These are phyloP conservation scores for Neodiprion lecontei DNA, from an alignment of 1,140 invertebrate genomes.

Conservation along the genomic window DNA sequence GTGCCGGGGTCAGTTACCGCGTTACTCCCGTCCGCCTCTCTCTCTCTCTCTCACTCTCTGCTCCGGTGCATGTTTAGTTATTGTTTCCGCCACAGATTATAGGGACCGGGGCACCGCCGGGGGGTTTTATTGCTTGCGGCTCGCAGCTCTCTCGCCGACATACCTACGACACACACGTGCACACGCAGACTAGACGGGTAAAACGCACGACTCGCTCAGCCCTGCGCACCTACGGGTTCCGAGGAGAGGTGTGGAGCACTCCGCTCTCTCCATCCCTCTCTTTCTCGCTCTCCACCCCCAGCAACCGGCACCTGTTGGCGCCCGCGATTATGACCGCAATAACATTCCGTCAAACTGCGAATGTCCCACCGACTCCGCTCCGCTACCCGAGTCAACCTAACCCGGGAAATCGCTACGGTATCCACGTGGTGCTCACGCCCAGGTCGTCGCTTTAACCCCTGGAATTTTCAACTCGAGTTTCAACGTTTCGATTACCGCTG, in stretches of 20 bases:
- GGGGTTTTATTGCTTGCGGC: constrained; percentile 50
- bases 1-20: constrained; percentile 31
- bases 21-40: not conserved
- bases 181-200: constrained; percentile 31
- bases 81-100: constrained; percentile 52
- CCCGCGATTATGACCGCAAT: constrained; percentile 61
- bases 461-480: constrained; percentile 33
- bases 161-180: not conserved
- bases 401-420: constrained; percentile 2
- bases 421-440: constrained; percentile 19
- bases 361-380: constrained; percentile 17
- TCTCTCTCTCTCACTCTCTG: not conserved
- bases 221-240: constrained; percentile 28
- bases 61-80: constrained; percentile 42
- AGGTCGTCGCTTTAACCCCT: constrained; percentile 38
- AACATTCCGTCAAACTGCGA: constrained; percentile 60
- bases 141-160: not conserved
- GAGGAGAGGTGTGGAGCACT: constrained; percentile 19
- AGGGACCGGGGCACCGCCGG: constrained; percentile 47
- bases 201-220: constrained; percentile 24
- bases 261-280: constrained; percentile 7
- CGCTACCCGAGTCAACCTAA: constrained; percentile 13
- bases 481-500: constrained; percentile 12
- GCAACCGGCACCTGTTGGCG: constrained; percentile 57
- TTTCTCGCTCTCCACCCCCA: constrained; percentile 22